Percentiles rank a stretch among this genome's conserved stretches.
These are phyloP conservation scores for Pseudobourletiella spinata DNA, from an alignment of 1,140 invertebrate genomes.

Conservation along the genomic window DNA sequence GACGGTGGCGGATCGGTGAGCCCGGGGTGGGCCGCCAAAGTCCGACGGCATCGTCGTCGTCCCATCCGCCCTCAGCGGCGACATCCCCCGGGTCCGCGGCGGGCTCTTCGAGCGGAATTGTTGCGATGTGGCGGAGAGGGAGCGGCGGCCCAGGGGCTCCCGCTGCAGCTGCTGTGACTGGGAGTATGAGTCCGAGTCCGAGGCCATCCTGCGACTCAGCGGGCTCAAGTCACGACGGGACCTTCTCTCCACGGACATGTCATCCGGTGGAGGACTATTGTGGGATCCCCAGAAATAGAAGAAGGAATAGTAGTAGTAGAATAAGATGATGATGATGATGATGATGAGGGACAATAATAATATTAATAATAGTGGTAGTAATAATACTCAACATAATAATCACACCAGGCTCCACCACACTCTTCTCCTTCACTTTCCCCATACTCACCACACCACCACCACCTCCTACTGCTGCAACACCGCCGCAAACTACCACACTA, in stretches of 20 bases:
- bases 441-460: no score
- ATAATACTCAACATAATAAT: no score
- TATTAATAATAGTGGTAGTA: no score
- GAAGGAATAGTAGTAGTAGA: background rate
- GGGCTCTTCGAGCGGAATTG: conserved; percentile 34
- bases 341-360: no score
- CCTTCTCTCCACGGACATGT: conserved; percentile 47
- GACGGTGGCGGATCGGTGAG: conserved; percentile 75
- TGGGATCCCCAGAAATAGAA: background rate
- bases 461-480: no score
- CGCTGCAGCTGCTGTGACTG: conserved; percentile 4
- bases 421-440: no score
- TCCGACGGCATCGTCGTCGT: conserved; percentile 41
- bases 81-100: conserved; percentile 15
- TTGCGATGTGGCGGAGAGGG: conserved; percentile 19
- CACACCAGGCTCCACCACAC: no score
- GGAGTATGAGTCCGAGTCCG: conserved; percentile 22
- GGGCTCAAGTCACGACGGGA: conserved; percentile 67
- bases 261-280: conserved; percentile 49
- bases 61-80: conserved; percentile 29
- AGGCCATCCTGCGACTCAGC: conserved; percentile 52
- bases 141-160: conserved; percentile 27
- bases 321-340: no score
- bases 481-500: no score
- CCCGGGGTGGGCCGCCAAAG: conserved; percentile 42